Evolutionary conservation across 2,888 invertebrate genomes (phyloP).

Genomic region (Synanthedon andrenaeformis): DNA sequence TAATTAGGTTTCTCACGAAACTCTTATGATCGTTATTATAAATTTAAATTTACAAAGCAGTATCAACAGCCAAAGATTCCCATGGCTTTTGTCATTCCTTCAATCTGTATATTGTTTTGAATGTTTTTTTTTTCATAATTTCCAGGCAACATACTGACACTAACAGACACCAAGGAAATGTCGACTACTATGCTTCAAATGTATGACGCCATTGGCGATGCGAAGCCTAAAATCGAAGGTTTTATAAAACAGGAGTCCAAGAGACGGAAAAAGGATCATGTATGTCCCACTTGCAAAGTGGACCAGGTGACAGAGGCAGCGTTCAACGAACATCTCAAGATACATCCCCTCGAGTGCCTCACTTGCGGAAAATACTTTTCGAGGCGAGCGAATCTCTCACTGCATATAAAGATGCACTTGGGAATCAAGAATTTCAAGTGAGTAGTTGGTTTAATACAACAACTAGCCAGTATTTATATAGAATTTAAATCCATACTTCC

Average conservation of each 20-base stretch:
- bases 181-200: constrained; percentile 35
- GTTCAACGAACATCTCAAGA: constrained; percentile 80
- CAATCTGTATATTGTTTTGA: too few relatives aligned
- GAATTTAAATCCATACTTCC: not conserved
- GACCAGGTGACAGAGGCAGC: constrained; percentile 76
- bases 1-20: too few relatives aligned
- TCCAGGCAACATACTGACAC: constrained; percentile 29
- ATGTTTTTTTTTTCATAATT: too few relatives aligned
- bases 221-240: constrained; percentile 55
- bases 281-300: constrained; percentile 62
- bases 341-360: constrained; percentile 85
- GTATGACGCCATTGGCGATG: constrained; percentile 38
- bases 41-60: too few relatives aligned
- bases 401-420: constrained; percentile 84
- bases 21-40: too few relatives aligned
- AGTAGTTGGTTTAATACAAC: constrained; percentile 34
- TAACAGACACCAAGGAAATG: constrained; percentile 39
- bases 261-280: constrained; percentile 33
- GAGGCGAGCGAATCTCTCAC: constrained; percentile 77
- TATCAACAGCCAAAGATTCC: too few relatives aligned
- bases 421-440: constrained; percentile 79
- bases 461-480: not conserved
- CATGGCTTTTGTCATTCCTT: too few relatives aligned
- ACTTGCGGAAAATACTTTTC: constrained; percentile 85
- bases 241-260: constrained; percentile 60